Base-by-base conservation (phyloP, 2,888 invertebrate genomes). In the Trachelus iudaicus region DNA sequence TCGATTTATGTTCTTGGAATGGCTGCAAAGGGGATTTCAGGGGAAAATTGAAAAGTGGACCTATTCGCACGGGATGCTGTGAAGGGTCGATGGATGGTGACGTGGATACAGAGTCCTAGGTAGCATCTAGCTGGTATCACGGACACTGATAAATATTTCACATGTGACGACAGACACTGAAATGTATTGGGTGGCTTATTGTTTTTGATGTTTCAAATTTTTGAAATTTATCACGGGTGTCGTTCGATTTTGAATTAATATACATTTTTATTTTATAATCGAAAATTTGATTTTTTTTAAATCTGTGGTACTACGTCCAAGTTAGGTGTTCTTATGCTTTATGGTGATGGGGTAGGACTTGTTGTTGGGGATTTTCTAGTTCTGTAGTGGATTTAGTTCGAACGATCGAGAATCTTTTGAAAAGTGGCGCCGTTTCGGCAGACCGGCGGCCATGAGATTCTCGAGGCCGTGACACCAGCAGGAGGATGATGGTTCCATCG, bases 401-500 rank as follows among this genome's bases (percentile, higher is more conserved):
- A 23, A 23, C 56, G 56, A 23, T 56, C 56, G 56, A 56, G 56
- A 56, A 56, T 71, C 34, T 69, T 80, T 86, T 86, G 77, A 82
- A 88, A 88, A 87, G 81, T 87, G 87, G 85, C 87, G 85, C 87
- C 78, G 80, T 56, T 81, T 73, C 75, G 76, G 78, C 76, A 75
- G 76, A 80, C 80, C 78, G 69, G 78, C 80, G 77, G 79, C 79
- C 83, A 82, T 79, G 73, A 76, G 76, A 34, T 34, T 33, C 71
- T 74, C 73, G 76, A 76, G 75, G 83, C 81, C 82, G 80, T 81
- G 80, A 79, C 80, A 80, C 81, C 79, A 76, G 76, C 33, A 56
- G 33, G 86, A 88, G 90, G 89, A 91, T 91, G 90, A 91, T 91
- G 91, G 91, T 90, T 90, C 88, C 88, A 90, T 86, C 88, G 87